A percentile compares a stretch with the other conserved stretches of the same genome.
phyloP scores from a whole-genome alignment of 2,888 invertebrate species.

The Danaus chrysippus region DNA sequence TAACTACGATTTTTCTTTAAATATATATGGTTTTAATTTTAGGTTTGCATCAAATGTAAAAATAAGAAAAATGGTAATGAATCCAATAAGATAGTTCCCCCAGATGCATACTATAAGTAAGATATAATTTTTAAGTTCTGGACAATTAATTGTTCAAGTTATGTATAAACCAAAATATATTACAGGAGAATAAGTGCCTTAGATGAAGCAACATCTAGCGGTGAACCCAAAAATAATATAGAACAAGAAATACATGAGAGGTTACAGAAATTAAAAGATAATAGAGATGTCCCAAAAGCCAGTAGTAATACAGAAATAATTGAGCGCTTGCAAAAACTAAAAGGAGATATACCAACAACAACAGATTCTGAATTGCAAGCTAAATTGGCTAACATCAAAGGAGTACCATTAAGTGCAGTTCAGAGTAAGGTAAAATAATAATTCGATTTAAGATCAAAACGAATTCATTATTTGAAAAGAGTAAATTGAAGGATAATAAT shows the following conservation, averaged over 20 bases:
- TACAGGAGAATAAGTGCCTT: constrained; percentile 39
- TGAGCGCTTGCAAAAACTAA: constrained; percentile 55
- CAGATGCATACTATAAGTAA: constrained; percentile 80
- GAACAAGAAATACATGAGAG: constrained; percentile 83
- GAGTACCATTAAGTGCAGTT: constrained; percentile 58
- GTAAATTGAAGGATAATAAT: no score
- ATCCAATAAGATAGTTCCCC: constrained; percentile 53
- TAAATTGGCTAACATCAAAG: constrained; percentile 84
- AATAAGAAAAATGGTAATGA: constrained; percentile 36
- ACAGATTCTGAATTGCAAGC: constrained; percentile 82
- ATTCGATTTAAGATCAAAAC: not conserved
- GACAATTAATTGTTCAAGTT: not conserved
- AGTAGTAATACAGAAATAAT: constrained; percentile 50
- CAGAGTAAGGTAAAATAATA: constrained; percentile 46
- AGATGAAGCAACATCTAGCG: constrained; percentile 28
- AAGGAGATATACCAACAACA: constrained; percentile 60
- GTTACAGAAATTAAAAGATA: constrained; percentile 82
- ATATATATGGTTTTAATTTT: constrained; percentile 21
- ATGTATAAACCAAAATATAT: constrained; percentile 16
- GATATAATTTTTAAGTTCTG: constrained; percentile 20
- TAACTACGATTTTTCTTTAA: not conserved
- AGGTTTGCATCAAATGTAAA: constrained; percentile 68
- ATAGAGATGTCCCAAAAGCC: constrained; percentile 39
- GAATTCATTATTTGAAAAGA: no score
- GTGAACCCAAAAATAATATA: constrained; percentile 56